phyloP scores from a whole-genome alignment of 1,140 invertebrate species.

The Sitodiplosis mosellana region DNA sequence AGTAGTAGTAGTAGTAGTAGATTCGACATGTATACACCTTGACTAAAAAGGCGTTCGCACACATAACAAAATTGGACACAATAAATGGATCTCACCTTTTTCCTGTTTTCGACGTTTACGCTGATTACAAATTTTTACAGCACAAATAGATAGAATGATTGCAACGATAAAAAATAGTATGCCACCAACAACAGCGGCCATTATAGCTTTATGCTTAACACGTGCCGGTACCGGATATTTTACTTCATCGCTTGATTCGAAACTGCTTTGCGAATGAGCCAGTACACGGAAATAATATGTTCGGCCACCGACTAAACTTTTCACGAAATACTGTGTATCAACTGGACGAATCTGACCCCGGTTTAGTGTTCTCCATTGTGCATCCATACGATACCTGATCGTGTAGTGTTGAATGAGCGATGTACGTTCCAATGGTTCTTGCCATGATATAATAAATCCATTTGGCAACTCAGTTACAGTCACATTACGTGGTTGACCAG shows the following conservation, averaged over 20 bases:
- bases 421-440: slow-evolving; percentile 55
- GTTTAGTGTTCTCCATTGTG: slow-evolving; percentile 69
- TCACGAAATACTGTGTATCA: slow-evolving; percentile 75
- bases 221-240: slow-evolving; percentile 72
- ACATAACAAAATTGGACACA: not conserved
- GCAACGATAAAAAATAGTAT: slow-evolving; percentile 92
- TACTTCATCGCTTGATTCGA: slow-evolving; percentile 65
- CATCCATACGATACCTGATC: slow-evolving; percentile 77
- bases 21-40: slow-evolving; percentile 1
- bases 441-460: slow-evolving; percentile 77
- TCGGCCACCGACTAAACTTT: slow-evolving; percentile 72
- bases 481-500: slow-evolving; percentile 69
- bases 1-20: no score
- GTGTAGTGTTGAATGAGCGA: slow-evolving; percentile 76
- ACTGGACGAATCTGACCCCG: slow-evolving; percentile 71
- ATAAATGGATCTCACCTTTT: slow-evolving; percentile 56
- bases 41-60: not conserved
- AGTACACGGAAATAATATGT: slow-evolving; percentile 81
- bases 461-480: slow-evolving; percentile 70
- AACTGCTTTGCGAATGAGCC: slow-evolving; percentile 65
- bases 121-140: slow-evolving; percentile 94
- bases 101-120: slow-evolving; percentile 89
- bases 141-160: slow-evolving; percentile 87
- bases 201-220: slow-evolving; percentile 83
- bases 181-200: slow-evolving; percentile 81